These are phyloP conservation scores for Sebastes trivittatus DNA, from an alignment of 2,797 vertebrate species.

Conservation along the genomic window DNA sequence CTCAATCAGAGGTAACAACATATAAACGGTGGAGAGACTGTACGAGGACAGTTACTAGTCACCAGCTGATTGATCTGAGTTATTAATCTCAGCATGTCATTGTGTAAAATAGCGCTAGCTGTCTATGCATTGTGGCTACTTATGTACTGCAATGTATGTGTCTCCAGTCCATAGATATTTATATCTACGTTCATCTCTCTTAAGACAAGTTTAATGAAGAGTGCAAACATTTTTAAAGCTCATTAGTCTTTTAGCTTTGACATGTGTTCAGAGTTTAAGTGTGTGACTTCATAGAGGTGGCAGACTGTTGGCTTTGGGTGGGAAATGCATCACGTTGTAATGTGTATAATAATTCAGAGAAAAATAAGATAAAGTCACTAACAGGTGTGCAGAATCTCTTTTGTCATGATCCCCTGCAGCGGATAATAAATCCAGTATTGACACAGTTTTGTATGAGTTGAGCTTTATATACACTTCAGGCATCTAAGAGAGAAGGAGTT, in stretches of 20 bases:
- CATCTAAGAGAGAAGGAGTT: neutral
- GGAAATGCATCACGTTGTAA: neutral
- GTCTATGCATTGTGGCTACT: no score
- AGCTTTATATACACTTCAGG: neutral
- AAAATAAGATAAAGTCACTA: neutral
- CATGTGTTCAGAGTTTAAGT: neutral
- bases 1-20: no score
- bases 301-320: neutral
- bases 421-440: neutral
- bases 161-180: no score
- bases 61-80: no score
- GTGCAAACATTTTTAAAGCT: no score
- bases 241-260: neutral
- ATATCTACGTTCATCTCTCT: no score
- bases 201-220: neutral
- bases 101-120: no score
- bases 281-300: neutral
- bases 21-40: neutral
- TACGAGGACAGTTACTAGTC: no score
- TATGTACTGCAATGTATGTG: no score
- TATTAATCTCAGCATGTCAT: no score
- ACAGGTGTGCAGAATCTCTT: neutral
- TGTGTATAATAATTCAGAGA: neutral
- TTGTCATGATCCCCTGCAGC: neutral
- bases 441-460: neutral